Percentiles rank a stretch among this genome's conserved stretches.
phyloP scores from a whole-genome alignment of 2,113 vertebrate species.

The Heptranchias perlo region DNA sequence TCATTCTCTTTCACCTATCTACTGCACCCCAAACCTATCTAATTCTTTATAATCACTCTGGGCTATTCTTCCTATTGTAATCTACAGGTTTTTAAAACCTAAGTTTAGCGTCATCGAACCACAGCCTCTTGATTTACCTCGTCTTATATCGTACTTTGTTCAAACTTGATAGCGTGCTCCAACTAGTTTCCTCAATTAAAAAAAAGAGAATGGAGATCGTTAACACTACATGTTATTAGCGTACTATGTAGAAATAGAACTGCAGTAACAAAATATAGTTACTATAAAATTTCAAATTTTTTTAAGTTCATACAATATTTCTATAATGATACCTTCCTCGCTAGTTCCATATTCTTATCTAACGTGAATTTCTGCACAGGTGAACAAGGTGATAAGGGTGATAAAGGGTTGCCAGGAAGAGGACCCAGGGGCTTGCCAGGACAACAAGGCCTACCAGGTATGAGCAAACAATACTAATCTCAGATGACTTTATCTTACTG shows the following conservation, averaged over 20 bases:
- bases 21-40: neutral
- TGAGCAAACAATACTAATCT: slow-evolving; percentile 36
- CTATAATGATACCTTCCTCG: neutral
- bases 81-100: neutral
- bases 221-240: neutral
- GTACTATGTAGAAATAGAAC: neutral
- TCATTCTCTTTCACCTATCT: neutral
- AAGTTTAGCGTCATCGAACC: neutral
- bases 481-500: neutral
- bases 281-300: neutral
- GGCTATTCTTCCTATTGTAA: neutral
- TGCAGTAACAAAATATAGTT: neutral
- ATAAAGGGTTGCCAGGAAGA: slow-evolving; percentile 76
- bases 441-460: slow-evolving; percentile 83
- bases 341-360: neutral
- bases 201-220: neutral
- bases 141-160: neutral
- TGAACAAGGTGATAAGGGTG: slow-evolving; percentile 87
- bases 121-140: neutral
- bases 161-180: neutral
- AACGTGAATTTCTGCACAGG: slow-evolving; percentile 57
- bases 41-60: neutral
- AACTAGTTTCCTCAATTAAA: neutral
- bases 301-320: neutral
- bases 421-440: slow-evolving; percentile 84